These are phyloP conservation scores for Hemaris fuciformis DNA, from an alignment of 2,888 invertebrate species.

Conservation along the genomic window DNA sequence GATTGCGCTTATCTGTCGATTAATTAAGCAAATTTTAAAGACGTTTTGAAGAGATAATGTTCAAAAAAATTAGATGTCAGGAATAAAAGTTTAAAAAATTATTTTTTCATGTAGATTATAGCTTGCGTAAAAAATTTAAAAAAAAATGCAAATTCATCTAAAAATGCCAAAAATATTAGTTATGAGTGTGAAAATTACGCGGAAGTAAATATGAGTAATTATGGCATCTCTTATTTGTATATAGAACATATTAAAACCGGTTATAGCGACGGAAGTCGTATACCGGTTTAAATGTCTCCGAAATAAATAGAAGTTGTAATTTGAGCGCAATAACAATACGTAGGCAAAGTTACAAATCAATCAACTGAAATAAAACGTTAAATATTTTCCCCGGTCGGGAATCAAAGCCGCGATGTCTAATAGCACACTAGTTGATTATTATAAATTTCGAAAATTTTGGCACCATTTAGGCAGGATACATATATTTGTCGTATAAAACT, in stretches of 20 bases:
- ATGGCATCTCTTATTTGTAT: not conserved
- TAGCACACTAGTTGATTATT: too few species aligned
- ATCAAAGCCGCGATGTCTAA: not conserved
- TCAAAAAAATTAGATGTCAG: too few species aligned
- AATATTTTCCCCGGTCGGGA: not conserved
- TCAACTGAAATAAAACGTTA: not conserved
- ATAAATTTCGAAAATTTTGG: not conserved
- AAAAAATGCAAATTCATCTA: too few species aligned
- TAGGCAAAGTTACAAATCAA: not conserved
- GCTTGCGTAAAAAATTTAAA: too few species aligned
- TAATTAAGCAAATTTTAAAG: too few species aligned
- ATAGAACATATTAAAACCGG: not conserved
- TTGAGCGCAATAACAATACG: not conserved
- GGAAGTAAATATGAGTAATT: not conserved
- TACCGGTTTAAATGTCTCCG: not conserved
- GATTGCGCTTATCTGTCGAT: too few species aligned
- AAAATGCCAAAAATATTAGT: too few species aligned
- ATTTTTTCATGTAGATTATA: too few species aligned
- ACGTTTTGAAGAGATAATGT: too few species aligned
- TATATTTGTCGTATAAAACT: not conserved
- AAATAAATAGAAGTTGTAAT: not conserved
- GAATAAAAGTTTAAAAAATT: too few species aligned
- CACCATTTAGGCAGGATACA: slow-evolving; percentile 2
- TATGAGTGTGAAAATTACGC: too few species aligned
- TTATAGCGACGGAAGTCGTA: not conserved